Conservation (phyloP, 1,140 invertebrate genomes). For the Megalonaias nervosa region DNA sequence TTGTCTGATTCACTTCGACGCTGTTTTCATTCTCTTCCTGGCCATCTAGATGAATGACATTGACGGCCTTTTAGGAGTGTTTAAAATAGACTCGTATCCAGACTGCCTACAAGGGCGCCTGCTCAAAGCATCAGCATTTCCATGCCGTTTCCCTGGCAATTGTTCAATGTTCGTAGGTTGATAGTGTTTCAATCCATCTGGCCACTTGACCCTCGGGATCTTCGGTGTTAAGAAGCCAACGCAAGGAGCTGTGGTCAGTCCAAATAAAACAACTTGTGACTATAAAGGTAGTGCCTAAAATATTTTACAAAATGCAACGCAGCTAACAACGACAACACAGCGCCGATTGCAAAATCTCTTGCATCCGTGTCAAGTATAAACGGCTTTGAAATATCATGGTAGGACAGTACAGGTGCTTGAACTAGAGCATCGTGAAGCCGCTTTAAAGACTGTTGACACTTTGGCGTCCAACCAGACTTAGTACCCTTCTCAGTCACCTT, state of each 20-base stretch:
- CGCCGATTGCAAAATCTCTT: conserved; percentile 28
- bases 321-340: conserved; percentile 20
- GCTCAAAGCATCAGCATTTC: conserved; percentile 53
- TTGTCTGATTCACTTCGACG: neutral
- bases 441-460: conserved; percentile 39
- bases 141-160: conserved; percentile 40
- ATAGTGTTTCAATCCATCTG: conserved; percentile 5
- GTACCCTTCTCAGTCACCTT: conserved; percentile 33
- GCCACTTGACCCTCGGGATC: conserved; percentile 44
- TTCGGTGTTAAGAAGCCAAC: conserved; percentile 16
- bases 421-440: conserved; percentile 30
- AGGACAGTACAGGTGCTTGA: neutral
- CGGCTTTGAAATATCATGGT: conserved; percentile 2
- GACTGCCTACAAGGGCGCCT: conserved; percentile 18
- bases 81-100: neutral
- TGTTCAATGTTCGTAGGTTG: conserved; percentile 48
- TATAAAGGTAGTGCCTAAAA: too few relatives aligned
- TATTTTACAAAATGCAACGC: too few relatives aligned
- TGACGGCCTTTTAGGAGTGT: neutral
- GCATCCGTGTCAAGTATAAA: conserved; percentile 36
- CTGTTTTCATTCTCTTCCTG: neutral
- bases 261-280: neutral
- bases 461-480: conserved; percentile 36
- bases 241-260: conserved; percentile 11
- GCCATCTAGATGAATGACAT: neutral